A percentile compares a stretch with the other conserved stretches of the same genome.
These are phyloP conservation scores for Odocoileus hemionus DNA, from an alignment of 2,113 vertebrate species.

Conservation along the genomic window DNA sequence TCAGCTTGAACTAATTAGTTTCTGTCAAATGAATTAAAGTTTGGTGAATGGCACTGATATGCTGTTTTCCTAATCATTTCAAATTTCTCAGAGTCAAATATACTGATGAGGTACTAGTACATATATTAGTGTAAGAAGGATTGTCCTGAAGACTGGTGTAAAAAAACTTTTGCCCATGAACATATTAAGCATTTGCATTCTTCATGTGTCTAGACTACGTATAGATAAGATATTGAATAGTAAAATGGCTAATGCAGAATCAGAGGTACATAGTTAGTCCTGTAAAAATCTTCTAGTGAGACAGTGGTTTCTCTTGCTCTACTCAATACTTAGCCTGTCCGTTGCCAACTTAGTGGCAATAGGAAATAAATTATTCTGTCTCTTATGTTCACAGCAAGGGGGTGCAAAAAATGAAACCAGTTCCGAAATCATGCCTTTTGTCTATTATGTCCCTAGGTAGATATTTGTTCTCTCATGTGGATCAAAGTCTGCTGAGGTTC, in stretches of 20 bases:
- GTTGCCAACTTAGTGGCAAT: not conserved
- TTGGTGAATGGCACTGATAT: not conserved
- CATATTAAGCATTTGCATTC: not conserved
- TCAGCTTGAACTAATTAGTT: conserved; percentile 71
- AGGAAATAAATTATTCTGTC: not conserved
- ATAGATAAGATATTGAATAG: not conserved
- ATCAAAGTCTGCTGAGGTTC: not conserved
- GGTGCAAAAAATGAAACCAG: not conserved
- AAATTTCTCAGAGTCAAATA: conserved; percentile 15
- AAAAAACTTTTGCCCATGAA: not conserved
- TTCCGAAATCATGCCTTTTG: not conserved
- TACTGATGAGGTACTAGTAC: not conserved
- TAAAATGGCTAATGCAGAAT: not conserved
- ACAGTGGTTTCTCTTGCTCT: not conserved
- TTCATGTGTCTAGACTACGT: not conserved
- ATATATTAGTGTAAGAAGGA: not conserved
- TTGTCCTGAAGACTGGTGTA: not conserved
- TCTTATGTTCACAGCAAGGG: not conserved
- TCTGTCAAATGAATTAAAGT: conserved; percentile 57
- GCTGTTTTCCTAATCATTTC: conserved; percentile 52
- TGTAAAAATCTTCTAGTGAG: not conserved
- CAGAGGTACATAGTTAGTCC: not conserved
- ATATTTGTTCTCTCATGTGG: not conserved
- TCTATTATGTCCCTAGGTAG: not conserved
- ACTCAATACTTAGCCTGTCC: not conserved